Base-by-base conservation (phyloP, 1,140 invertebrate genomes). In the Nixonia krombeini region DNA sequence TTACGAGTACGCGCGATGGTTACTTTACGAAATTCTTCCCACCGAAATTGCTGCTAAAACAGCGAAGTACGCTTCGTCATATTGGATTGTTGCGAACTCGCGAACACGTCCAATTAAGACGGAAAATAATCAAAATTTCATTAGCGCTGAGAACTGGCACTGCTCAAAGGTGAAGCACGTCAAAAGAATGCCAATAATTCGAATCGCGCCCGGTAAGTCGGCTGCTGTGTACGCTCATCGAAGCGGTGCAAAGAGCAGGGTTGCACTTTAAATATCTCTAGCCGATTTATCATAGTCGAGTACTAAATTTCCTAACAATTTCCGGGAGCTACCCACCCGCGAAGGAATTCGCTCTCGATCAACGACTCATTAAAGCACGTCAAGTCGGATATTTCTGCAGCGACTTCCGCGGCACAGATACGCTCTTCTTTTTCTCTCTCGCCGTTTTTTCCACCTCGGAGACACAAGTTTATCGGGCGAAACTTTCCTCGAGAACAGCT, bases 131-230 rank as follows among this genome's bases (percentile, higher is more conserved):
- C 2, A 2, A 21, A 2, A 21, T 21, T 21, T 21, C 21, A 2
- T 21, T 21, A 21, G 21, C 2, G 2, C 6, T 21, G 2, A 21
- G 21, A 3, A 3, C 21, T 57, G 28, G 37, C 45, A n/a, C n/a
- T n/a, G n/a, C 47, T 44, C 25, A 37, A 25, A 9, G 6, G 44
- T 12, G 10, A 47, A 49, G 41, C n/a, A 29, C 25, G 23, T 12
- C 33, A 12, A 31, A 28, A 29, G 53, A 57, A 49, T 57, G 8
- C 26, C 18, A 57, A 49, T 49, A 57, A 57, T 57, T 57, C 49
- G 18, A 15, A 12, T 41, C n/a, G 37, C 37, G 42, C 42, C 10
- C 0, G 25, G 12, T 15, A 45, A 45, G 42, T 45, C 6, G 23
- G 21, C 7, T 29, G 42, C 29, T 45, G 42, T 45, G 42, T 28